Base-by-base conservation (phyloP, 2,113 vertebrate genomes). In the Nothocercus julius region DNA sequence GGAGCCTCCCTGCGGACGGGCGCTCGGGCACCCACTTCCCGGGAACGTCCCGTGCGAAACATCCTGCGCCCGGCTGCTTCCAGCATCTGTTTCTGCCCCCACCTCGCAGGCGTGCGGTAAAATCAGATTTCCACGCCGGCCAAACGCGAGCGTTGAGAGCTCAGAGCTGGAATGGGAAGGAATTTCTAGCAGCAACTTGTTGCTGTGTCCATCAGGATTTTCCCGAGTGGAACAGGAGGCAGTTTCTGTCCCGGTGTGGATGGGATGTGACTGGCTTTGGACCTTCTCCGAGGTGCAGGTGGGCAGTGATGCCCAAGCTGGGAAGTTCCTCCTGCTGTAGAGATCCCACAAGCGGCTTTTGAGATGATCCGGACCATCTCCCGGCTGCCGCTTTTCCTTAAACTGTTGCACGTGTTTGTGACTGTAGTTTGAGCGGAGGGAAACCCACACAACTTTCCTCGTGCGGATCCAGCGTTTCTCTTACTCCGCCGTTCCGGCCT, bases 61-160 rank as follows among this genome's bases (percentile, higher is more conserved):
- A 24, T 61, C 34, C 64, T 10, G 22, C 5, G 2, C 9, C n/a
- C 11, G 27, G 28, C 28, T 7, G 17, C 14, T 70, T 25, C 70
- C 72, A 36, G 76, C 51, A 14, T 7, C 77, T 1, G 1, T 47
- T 69, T 30, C 34, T 5, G 34, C 42, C 15, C 15, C 47, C 18
- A 1, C 0, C 0, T 38, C 15, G 0, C 17, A 3, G 10, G 27
- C 8, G 5, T 1, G 42, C 7, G 13, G 14, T 11, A 7, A 25
- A 28, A 11, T 11, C 0, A 18, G 22, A 20, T 38, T 63, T 77
- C 19, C 6, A 0, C 1, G 3, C 38, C 1, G 67, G 21, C 28
- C 62, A 28, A 13, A 21, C 25, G 69, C 49, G 4, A 53, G 34
- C 3, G 0, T 6, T 1, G 28, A 28, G 6, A 1, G 11, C 13